phyloP scores from a whole-genome alignment of 2,113 vertebrate genomes.

The Sula dactylatra region DNA sequence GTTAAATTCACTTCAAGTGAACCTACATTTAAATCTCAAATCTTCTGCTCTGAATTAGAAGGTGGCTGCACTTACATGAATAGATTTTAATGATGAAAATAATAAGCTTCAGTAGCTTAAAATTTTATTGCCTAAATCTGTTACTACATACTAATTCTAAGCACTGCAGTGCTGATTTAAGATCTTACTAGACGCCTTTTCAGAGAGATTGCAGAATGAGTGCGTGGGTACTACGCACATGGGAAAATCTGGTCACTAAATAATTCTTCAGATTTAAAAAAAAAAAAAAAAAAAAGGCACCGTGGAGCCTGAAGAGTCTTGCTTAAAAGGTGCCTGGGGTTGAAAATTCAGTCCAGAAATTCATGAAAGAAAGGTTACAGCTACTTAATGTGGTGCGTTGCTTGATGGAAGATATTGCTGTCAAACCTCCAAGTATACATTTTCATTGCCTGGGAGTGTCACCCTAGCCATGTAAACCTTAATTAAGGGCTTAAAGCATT shows the following conservation, averaged over 20 bases:
- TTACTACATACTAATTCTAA: constrained; percentile 18
- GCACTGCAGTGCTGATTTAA: background rate
- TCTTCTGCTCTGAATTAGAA: constrained; percentile 42
- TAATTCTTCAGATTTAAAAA: background rate
- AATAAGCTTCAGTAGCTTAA: constrained; percentile 24
- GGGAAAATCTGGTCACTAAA: background rate
- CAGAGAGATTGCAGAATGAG: background rate
- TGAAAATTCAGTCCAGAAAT: background rate
- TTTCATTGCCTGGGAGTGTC: background rate
- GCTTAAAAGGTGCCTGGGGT: background rate
- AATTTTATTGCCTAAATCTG: constrained; percentile 30
- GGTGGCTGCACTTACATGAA: constrained; percentile 24
- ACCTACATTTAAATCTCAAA: constrained; percentile 34
- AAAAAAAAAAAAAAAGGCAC: background rate
- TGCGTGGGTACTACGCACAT: background rate
- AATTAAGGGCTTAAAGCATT: background rate
- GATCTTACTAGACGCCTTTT: background rate
- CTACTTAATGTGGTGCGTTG: background rate
- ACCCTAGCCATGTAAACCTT: background rate
- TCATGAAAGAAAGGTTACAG: background rate
- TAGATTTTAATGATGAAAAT: constrained; percentile 47
- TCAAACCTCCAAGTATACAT: background rate
- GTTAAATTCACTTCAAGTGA: constrained; percentile 25
- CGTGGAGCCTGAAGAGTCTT: background rate
- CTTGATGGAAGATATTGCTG: background rate